phyloP scores from a whole-genome alignment of 64 coral and sea anemone species.

The Actinia tenebrosa region DNA sequence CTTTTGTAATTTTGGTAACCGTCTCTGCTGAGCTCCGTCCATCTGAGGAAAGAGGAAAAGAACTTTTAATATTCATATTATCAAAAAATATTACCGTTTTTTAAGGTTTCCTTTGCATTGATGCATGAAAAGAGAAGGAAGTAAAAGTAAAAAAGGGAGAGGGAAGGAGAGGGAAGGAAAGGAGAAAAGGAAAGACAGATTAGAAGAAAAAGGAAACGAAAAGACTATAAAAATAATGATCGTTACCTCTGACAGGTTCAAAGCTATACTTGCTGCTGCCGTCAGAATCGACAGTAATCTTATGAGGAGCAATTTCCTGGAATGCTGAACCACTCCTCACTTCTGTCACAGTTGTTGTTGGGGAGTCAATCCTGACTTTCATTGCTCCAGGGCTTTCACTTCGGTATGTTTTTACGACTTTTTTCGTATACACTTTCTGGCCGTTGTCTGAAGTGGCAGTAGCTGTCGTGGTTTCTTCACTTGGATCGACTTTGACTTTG shows the following conservation, averaged over 20 bases:
- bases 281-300: not conserved
- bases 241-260: not conserved
- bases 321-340: not conserved
- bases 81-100: not conserved
- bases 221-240: not conserved
- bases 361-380: not conserved
- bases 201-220: too few species aligned
- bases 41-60: not conserved
- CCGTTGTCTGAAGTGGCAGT: not conserved
- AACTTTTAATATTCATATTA: not conserved
- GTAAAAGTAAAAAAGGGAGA: too few species aligned
- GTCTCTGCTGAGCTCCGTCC: constrained; percentile 17
- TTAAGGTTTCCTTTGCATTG: too few species aligned
- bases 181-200: too few species aligned
- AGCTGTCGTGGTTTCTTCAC: not conserved
- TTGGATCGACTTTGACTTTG: constrained; percentile 23
- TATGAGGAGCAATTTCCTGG: constrained; percentile 5
- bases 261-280: not conserved
- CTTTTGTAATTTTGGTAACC: not conserved
- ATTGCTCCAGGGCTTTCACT: constrained; percentile 25
- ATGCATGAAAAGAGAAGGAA: too few species aligned
- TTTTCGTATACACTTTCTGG: not conserved
- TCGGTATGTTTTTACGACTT: constrained; percentile 36
- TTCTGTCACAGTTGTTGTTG: not conserved
- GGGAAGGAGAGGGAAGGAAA: too few species aligned